Evolutionary conservation across 2,113 vertebrate species (phyloP).

Genomic region (Erythrolamprus reginae): DNA sequence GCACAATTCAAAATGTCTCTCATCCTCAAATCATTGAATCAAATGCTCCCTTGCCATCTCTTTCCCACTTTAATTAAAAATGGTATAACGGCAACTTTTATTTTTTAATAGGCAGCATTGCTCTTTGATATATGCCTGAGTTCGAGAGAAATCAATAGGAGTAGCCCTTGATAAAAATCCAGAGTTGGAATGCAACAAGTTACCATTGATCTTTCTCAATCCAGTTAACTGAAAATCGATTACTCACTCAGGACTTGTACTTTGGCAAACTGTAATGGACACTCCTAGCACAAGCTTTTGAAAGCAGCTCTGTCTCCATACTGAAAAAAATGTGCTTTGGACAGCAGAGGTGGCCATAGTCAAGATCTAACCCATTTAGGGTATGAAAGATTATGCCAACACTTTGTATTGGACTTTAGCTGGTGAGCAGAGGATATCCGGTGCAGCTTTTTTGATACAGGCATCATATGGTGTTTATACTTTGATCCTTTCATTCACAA

Average conservation of each 20-base stretch:
- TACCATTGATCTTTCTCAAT: neutral
- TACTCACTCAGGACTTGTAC: neutral
- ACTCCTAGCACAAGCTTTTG: neutral
- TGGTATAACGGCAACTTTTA: neutral
- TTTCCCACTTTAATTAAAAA: neutral
- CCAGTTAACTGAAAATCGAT: neutral
- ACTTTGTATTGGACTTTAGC: neutral
- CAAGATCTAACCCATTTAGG: neutral
- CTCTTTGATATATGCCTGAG: neutral
- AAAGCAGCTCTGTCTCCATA: neutral
- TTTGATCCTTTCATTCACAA: neutral
- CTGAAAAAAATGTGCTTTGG: neutral
- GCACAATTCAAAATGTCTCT: neutral
- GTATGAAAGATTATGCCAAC: neutral
- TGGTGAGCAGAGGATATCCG: neutral
- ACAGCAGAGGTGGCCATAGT: neutral
- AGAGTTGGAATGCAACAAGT: neutral
- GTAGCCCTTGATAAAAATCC: neutral
- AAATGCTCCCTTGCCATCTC: neutral
- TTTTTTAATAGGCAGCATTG: neutral
- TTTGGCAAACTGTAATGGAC: neutral
- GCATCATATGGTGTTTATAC: neutral
- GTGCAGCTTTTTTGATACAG: neutral
- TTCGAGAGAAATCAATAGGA: neutral
- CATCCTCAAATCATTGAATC: neutral